phyloP scores from a whole-genome alignment of 2,113 vertebrate species.

The Oreochromis tanganicae region DNA sequence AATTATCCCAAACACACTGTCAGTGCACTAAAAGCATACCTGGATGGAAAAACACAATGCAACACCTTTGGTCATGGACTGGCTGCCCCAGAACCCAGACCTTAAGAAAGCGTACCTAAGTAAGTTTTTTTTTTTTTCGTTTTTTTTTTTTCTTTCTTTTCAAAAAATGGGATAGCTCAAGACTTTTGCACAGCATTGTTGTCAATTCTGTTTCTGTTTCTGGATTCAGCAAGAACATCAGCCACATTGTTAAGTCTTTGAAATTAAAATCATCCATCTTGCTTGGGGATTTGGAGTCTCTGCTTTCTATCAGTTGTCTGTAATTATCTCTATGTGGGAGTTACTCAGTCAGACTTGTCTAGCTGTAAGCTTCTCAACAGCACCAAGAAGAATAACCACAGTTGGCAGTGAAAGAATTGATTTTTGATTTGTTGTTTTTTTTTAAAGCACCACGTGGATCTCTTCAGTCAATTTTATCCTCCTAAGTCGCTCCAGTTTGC shows the following conservation, averaged over 20 bases:
- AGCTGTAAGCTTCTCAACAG: neutral
- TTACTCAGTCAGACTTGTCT: neutral
- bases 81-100: neutral
- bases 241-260: neutral
- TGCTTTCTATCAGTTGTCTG: neutral
- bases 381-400: neutral
- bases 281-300: neutral
- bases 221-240: neutral
- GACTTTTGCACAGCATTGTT: neutral
- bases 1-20: neutral
- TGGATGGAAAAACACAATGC: neutral
- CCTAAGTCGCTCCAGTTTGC: neutral
- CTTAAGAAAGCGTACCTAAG: accelerated
- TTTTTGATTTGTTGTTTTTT: neutral
- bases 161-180: neutral
- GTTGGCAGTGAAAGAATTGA: neutral
- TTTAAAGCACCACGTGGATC: neutral
- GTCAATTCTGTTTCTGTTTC: neutral
- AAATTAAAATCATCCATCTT: neutral
- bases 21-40: neutral
- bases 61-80: neutral
- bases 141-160: neutral
- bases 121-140: neutral
- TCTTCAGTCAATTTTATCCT: neutral
- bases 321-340: neutral